phyloP scores from a whole-genome alignment of 2,797 vertebrate species.

The Muscicapa striata region DNA sequence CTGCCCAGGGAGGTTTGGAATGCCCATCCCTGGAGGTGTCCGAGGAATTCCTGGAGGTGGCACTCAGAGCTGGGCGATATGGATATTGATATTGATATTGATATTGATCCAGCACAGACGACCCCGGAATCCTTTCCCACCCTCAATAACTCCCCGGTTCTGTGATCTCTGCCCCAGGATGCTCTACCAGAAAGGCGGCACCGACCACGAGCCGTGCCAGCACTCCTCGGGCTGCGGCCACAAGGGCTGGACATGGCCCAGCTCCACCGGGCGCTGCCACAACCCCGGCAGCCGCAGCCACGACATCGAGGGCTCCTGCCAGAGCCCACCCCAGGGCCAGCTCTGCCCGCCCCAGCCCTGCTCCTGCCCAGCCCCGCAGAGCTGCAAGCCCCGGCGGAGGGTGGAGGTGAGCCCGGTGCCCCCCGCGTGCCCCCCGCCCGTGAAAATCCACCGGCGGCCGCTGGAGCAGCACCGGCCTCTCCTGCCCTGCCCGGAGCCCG shows the following conservation, averaged over 20 bases:
- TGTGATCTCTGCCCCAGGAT: background rate
- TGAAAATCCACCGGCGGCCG: background rate
- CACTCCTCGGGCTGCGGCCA: background rate
- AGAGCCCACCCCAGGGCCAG: background rate
- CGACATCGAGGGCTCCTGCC: conserved; percentile 9
- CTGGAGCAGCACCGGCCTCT: conserved; percentile 29
- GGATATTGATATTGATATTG: too few relatives aligned
- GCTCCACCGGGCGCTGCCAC: background rate
- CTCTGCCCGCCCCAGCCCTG: fast-evolving
- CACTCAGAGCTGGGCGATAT: fast-evolving
- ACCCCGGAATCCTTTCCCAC: fast-evolving
- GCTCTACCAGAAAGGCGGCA: background rate
- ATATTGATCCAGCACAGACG: fast-evolving
- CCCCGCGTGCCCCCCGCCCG: background rate
- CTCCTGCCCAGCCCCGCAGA: background rate
- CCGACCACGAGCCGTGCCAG: background rate
- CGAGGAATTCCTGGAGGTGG: fast-evolving
- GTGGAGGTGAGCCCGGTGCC: conserved; percentile 39
- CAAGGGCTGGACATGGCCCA: background rate
- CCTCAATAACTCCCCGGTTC: fast-evolving
- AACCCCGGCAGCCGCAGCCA: conserved; percentile 6
- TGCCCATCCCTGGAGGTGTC: fast-evolving
- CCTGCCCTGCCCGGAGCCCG: background rate
- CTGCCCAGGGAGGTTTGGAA: background rate
- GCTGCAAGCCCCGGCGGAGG: conserved; percentile 20